Percentiles rank a stretch among this genome's conserved stretches.
Conservation (phyloP, 2,797 vertebrate species). For the Ceyx erithaca region DNA sequence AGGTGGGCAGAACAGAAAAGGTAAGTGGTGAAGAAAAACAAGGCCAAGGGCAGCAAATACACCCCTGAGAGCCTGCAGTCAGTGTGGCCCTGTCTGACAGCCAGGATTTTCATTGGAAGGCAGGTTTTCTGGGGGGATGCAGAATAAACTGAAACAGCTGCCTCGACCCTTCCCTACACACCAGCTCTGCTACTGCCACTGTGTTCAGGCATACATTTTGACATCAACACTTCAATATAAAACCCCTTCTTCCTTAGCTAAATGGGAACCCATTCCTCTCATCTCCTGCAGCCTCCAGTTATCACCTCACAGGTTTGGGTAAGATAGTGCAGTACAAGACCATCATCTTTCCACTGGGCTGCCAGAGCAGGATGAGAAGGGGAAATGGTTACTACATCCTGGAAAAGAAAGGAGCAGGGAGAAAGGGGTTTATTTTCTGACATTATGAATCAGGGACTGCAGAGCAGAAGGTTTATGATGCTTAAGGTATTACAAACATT, state of each 20-base stretch:
- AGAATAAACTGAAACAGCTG: neutral
- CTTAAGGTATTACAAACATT: fast-evolving
- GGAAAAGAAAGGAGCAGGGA: neutral
- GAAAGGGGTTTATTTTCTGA: neutral
- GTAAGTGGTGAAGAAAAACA: neutral
- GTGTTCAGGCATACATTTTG: neutral
- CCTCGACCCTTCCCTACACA: neutral
- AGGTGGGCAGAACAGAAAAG: neutral
- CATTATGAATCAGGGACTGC: neutral
- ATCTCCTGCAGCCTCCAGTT: neutral
- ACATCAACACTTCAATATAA: neutral
- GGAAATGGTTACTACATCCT: neutral
- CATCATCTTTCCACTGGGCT: neutral
- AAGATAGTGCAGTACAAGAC: neutral
- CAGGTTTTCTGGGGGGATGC: neutral
- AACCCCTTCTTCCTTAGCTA: neutral
- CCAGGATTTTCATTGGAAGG: neutral
- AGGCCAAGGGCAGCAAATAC: neutral
- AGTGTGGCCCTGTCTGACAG: fast-evolving
- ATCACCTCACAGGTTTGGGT: neutral
- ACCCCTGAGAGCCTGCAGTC: neutral
- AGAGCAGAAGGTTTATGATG: neutral
- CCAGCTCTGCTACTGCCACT: neutral
- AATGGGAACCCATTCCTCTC: neutral
- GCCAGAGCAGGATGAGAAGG: fast-evolving